Evolutionary conservation across 2,888 invertebrate species (phyloP), one percentile per base, ranked within the genome.

Genomic region (Eupithecia pulchellata): DNA sequence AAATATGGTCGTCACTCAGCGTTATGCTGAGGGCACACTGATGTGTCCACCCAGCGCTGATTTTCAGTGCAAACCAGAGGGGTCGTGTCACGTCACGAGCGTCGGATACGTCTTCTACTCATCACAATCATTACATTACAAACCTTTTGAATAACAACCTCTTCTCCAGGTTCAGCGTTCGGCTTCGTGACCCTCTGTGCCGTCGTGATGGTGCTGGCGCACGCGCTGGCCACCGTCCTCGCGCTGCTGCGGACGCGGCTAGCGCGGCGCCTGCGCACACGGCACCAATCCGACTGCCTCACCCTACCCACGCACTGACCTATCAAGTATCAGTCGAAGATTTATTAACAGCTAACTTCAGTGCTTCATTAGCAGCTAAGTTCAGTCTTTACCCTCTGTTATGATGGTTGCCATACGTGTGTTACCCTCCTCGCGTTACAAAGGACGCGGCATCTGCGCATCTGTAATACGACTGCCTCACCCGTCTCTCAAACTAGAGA

Each of bases 181-280:
- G 93, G 91, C 4, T 94, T 94, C 82, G 93, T 93, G 17, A 86
- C 91, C 0, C 81, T 93, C 1, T 93, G 93, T 73, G 93, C 93
- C 0, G 85, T 87, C 36, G 93, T 94, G 74, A 83, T 93, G 84
- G 86, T 91, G 68, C 80, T 85, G 42, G 90, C 92, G 30, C 93
- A 93, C 79, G 87, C 87, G 30, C 76, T 91, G n/a, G 91, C 91
- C 1, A 89, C 91, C 4, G 78, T 81, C 65, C 77, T 87, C 20
- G 87, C 89, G 1, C 71, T 77, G 2, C 66, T 80, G 68, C 91
- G 93, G 72, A 64, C 77, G 66, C 83, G 88, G 1, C 34, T 89
- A 6, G 89, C 90, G 0, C 87, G 88, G 1, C 72, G 81, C 64
- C 86, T 87, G 29, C 61, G 86, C 52, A 52, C 25, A 25, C 52